A percentile compares a stretch with the other conserved stretches of the same genome.
These are phyloP conservation scores for Albula glossodonta DNA, from an alignment of 2,113 vertebrate genomes.

Conservation along the genomic window DNA sequence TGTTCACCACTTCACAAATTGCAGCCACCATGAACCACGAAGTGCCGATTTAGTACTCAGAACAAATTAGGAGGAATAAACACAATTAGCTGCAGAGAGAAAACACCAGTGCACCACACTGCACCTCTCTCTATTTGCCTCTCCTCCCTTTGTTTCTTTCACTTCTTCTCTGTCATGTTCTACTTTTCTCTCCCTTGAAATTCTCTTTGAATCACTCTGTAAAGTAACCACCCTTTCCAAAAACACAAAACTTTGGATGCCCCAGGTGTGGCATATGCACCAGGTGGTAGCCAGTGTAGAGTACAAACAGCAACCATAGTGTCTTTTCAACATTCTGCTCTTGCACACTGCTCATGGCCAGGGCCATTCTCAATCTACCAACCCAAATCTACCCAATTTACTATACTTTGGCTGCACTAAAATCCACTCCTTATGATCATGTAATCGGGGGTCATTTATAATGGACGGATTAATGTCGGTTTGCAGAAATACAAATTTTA, in stretches of 20 bases:
- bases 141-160: slow-evolving; percentile 32
- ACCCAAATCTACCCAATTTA: too few relatives aligned
- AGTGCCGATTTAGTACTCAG: slow-evolving; percentile 70
- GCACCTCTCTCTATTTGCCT: slow-evolving; percentile 36
- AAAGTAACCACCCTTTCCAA: slow-evolving; percentile 5
- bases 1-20: slow-evolving; percentile 62
- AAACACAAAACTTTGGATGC: background rate
- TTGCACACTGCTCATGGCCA: background rate
- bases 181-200: background rate
- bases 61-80: slow-evolving; percentile 77
- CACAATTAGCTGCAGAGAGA: slow-evolving; percentile 68
- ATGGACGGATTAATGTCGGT: too few relatives aligned
- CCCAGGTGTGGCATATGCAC: background rate
- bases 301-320: background rate
- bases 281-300: background rate
- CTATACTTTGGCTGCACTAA: too few relatives aligned
- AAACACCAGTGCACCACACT: slow-evolving; percentile 47
- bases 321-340: too few relatives aligned
- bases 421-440: too few relatives aligned
- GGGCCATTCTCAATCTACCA: too few relatives aligned
- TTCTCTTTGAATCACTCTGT: slow-evolving; percentile 2
- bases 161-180: background rate
- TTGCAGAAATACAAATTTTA: too few relatives aligned
- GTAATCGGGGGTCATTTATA: too few relatives aligned
- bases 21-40: slow-evolving; percentile 59